These are phyloP conservation scores for Choloepus hoffmanni DNA, from an alignment of 2,113 vertebrate species.

Conservation along the genomic window DNA sequence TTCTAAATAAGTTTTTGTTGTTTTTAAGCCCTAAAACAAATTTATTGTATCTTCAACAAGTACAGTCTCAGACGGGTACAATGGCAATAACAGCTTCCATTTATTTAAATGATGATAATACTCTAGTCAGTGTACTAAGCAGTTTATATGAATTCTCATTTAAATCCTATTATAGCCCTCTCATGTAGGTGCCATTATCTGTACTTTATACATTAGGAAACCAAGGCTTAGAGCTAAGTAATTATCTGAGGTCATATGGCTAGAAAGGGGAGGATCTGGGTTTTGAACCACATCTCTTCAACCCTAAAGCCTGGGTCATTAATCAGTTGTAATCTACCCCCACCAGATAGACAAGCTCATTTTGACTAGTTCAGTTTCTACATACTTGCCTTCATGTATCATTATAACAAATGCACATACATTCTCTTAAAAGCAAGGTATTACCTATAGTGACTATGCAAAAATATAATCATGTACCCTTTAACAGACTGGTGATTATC, in stretches of 20 bases:
- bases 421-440: neutral
- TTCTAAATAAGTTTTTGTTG: slow-evolving; percentile 16
- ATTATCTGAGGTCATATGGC: neutral
- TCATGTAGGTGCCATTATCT: neutral
- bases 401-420: neutral
- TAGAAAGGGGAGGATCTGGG: neutral
- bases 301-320: neutral
- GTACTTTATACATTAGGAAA: slow-evolving; percentile 19
- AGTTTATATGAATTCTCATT: slow-evolving; percentile 22
- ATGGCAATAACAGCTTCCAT: neutral
- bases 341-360: neutral
- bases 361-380: neutral
- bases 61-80: neutral
- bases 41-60: slow-evolving; percentile 6
- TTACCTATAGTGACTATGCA: neutral
- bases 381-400: neutral
- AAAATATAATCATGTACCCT: neutral
- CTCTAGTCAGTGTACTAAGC: neutral
- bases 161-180: neutral
- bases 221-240: neutral
- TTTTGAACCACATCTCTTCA: neutral
- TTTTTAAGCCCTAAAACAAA: neutral
- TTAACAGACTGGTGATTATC: neutral
- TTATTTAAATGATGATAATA: slow-evolving; percentile 31
- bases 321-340: neutral